Conservation (phyloP, 2,113 vertebrate species). For the Pitta sordida region DNA sequence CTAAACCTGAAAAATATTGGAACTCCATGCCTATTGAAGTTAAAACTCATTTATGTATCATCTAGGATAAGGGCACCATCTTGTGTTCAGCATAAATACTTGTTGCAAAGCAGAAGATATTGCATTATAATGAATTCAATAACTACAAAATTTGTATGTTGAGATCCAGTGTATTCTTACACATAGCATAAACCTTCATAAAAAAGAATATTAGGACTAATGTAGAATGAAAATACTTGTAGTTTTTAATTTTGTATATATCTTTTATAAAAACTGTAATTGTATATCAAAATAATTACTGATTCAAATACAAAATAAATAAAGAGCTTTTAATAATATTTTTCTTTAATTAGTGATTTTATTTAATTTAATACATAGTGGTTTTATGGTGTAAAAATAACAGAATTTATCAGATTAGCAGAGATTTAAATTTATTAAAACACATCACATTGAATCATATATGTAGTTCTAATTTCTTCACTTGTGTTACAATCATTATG, state of each 20-base stretch:
- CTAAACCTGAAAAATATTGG: background rate
- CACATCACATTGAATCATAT: background rate
- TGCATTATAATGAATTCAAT: background rate
- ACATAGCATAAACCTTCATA: background rate
- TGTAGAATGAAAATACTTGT: background rate
- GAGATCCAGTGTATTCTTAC: background rate
- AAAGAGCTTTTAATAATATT: background rate
- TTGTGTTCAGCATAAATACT: constrained; percentile 34
- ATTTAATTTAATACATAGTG: background rate
- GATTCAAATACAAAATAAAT: background rate
- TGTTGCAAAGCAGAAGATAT: background rate
- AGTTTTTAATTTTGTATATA: background rate
- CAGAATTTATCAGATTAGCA: background rate
- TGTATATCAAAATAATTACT: background rate
- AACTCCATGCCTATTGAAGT: background rate
- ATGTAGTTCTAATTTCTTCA: background rate
- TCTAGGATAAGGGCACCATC: constrained; percentile 50
- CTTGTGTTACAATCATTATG: background rate
- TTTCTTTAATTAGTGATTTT: background rate
- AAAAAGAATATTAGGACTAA: background rate
- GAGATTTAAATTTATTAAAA: background rate
- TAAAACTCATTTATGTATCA: background rate
- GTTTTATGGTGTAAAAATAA: background rate
- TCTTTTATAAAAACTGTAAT: background rate
- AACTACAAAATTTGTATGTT: background rate